Evolutionary conservation across 2,888 invertebrate genomes (phyloP), one percentile per base, ranked within the genome.

Genomic region (Escarpia spicata): DNA sequence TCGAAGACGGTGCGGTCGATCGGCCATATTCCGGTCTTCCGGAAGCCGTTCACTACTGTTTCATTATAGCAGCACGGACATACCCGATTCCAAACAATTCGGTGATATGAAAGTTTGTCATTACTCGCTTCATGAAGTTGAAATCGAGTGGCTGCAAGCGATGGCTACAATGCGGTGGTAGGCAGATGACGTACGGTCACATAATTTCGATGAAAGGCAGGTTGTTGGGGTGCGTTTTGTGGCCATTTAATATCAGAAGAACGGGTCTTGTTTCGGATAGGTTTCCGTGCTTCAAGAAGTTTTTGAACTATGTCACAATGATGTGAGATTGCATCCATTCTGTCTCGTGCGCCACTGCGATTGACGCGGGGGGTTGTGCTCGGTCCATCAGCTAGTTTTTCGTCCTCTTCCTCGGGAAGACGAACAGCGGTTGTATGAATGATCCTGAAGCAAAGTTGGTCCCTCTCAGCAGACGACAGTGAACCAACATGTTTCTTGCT

Each of bases 201-300:
- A 60, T 12, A 60, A 2, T 60, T 60, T 60, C 9, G 60, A 60
- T 60, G 60, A 60, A 60, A 12, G 60, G 60, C 60, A 60, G 60
- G 60, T 19, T 60, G 60, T 60, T 60, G 60, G 60, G 95, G 93
- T 96, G 95, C 52, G 95, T 94, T 26, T 94, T 93, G 91, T 96
- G 96, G 26, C 96, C 96, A 94, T 96, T 45, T 91, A 26, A 26
- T 15, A 92, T 92, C 9, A 92, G 75, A 58, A 92, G 37, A 43
- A 37, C 58, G 10, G 75, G 75, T 31, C 60, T 52, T 37, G 45
- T 75, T 75, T 58, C 75, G 8, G 60, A 58, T 4, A 75, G 92
- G 37, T 44, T 52, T 37, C 26, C 92, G 37, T 75, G 58, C 19
- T 52, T 75, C 15, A 92, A 26, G 26, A 92, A 92, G 75, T 60